These are phyloP conservation scores for Cynopterus sphinx DNA, from an alignment of 2,797 vertebrate species.

Conservation along the genomic window DNA sequence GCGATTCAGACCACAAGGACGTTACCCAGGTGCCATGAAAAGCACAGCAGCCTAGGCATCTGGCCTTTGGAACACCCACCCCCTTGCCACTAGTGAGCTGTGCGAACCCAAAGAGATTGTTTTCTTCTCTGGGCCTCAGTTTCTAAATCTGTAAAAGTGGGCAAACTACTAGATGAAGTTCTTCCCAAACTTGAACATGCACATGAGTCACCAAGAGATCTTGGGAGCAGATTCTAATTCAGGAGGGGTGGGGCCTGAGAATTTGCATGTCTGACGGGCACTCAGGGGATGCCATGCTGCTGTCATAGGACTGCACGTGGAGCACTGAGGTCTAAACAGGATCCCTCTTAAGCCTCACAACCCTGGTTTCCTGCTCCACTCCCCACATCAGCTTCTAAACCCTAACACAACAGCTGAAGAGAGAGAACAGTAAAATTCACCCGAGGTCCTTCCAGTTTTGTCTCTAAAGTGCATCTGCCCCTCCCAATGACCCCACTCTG, in stretches of 20 bases:
- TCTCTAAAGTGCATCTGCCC: conserved; percentile 67
- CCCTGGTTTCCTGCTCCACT: background rate
- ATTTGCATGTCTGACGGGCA: background rate
- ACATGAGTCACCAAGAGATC: background rate
- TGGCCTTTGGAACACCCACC: rapidly evolving
- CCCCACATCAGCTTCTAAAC: background rate
- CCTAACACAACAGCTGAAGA: background rate
- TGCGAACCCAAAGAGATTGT: background rate
- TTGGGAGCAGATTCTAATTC: background rate
- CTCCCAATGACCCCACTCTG: conserved; percentile 57
- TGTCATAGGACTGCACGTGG: rapidly evolving
- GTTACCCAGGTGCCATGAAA: background rate
- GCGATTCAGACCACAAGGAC: background rate
- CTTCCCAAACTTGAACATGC: background rate
- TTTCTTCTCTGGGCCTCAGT: background rate
- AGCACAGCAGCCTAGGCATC: background rate
- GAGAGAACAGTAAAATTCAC: background rate
- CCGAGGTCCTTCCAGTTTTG: background rate
- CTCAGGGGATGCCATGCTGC: background rate
- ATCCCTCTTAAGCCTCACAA: background rate
- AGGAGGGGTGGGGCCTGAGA: background rate
- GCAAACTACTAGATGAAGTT: background rate
- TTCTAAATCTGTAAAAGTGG: background rate
- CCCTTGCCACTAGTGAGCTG: background rate
- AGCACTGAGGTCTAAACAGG: background rate